Evolutionary conservation across 2,888 invertebrate genomes (phyloP).

Genomic region (Pyrrhosoma nymphula): DNA sequence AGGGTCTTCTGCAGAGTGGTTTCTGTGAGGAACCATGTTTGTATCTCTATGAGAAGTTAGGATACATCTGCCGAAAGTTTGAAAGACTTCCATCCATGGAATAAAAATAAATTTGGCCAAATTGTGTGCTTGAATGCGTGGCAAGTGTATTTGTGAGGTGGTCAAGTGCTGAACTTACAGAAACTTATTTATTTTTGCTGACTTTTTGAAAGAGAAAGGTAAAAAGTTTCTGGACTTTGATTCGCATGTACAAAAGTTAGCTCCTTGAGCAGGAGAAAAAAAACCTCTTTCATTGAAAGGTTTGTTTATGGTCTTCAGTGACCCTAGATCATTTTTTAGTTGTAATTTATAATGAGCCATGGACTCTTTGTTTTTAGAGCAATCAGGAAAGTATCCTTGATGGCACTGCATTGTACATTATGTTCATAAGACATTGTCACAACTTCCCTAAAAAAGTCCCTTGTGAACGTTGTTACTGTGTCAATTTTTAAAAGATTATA

Average conservation of each 20-base stretch:
- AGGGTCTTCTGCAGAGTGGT: slow-evolving; percentile 48
- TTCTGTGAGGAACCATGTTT: slow-evolving; percentile 34
- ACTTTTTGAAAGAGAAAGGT: slow-evolving; percentile 66
- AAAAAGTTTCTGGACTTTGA: slow-evolving; percentile 65
- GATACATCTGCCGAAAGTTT: slow-evolving; percentile 48
- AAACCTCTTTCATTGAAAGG: slow-evolving; percentile 58
- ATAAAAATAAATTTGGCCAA: slow-evolving; percentile 60
- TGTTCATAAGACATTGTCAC: slow-evolving; percentile 67
- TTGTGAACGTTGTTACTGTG: slow-evolving; percentile 69
- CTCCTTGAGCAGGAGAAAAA: slow-evolving; percentile 58
- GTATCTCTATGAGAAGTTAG: slow-evolving; percentile 46
- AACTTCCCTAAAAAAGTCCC: slow-evolving; percentile 69
- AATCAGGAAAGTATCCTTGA: slow-evolving; percentile 51
- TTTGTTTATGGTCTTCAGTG: slow-evolving; percentile 48
- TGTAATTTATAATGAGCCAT: slow-evolving; percentile 67
- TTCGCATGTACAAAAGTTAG: slow-evolving; percentile 60
- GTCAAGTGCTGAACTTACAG: slow-evolving; percentile 68
- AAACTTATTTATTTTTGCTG: slow-evolving; percentile 66
- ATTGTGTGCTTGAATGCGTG: slow-evolving; percentile 55
- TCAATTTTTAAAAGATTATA: slow-evolving; percentile 66
- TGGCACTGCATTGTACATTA: slow-evolving; percentile 56
- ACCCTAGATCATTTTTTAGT: slow-evolving; percentile 66
- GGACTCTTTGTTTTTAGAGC: slow-evolving; percentile 57
- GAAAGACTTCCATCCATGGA: slow-evolving; percentile 56
- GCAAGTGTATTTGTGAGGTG: slow-evolving; percentile 23